These are phyloP conservation scores for Brachypodius melanocephalos DNA, from an alignment of 2,113 vertebrate genomes.

Conservation along the genomic window DNA sequence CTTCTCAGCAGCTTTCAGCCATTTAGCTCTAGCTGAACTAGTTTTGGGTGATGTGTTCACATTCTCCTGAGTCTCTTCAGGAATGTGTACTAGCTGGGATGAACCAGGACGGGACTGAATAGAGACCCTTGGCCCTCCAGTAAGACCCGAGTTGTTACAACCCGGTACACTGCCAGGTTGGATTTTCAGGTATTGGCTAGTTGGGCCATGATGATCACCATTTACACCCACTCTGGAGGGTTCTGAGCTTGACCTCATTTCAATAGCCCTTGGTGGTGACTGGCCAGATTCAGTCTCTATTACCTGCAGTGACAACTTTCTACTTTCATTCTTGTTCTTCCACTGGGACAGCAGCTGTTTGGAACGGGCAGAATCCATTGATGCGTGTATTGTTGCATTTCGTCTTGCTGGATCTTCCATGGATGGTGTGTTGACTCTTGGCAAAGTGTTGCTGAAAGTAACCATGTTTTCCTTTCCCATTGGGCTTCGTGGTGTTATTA, in stretches of 20 bases:
- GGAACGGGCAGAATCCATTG: constrained; percentile 92
- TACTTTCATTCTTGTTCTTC: constrained; percentile 91
- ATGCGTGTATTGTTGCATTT: constrained; percentile 88
- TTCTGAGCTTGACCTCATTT: constrained; percentile 88
- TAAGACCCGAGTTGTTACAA: constrained; percentile 86
- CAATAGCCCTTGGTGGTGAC: constrained; percentile 85
- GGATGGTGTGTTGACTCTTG: constrained; percentile 87
- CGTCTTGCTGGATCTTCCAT: constrained; percentile 86
- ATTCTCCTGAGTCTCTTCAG: constrained; percentile 92
- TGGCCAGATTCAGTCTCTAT: constrained; percentile 85
- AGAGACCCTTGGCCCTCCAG: constrained; percentile 86
- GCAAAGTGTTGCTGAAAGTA: constrained; percentile 96
- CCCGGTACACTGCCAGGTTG: constrained; percentile 82
- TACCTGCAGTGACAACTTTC: constrained; percentile 88
- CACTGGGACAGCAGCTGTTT: constrained; percentile 96
- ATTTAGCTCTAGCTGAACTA: constrained; percentile 85
- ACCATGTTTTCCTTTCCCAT: constrained; percentile 93
- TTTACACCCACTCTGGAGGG: constrained; percentile 83
- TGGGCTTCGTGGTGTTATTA: constrained; percentile 87
- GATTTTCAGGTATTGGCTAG: constrained; percentile 86
- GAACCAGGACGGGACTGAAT: constrained; percentile 93
- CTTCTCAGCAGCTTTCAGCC: constrained; percentile 92
- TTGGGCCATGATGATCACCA: constrained; percentile 81
- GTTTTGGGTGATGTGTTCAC: constrained; percentile 81
- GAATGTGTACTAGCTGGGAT: constrained; percentile 95